These are phyloP conservation scores for Holcopasites calliopsidis DNA, from an alignment of 1,140 invertebrate species.

Conservation along the genomic window DNA sequence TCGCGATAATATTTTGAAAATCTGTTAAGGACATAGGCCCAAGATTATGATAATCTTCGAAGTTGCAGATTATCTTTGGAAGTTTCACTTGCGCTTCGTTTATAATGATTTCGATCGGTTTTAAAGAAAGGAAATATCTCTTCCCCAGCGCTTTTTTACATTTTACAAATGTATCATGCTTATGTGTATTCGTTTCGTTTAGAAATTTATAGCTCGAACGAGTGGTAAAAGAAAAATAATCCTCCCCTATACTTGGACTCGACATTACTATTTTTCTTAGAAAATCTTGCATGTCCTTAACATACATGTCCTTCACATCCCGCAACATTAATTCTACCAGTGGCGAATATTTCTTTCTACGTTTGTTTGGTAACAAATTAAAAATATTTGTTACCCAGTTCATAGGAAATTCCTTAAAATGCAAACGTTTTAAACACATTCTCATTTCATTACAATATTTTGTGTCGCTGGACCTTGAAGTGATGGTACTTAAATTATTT, in stretches of 20 bases:
- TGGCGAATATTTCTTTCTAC: slow-evolving; percentile 56
- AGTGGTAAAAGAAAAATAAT: neutral
- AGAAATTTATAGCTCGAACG: neutral
- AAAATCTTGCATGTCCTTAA: slow-evolving; percentile 68
- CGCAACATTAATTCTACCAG: slow-evolving; percentile 59
- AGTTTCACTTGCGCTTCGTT: slow-evolving; percentile 61
- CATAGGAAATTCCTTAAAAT: slow-evolving; percentile 31
- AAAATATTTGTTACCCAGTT: slow-evolving; percentile 69
- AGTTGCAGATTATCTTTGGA: slow-evolving; percentile 60
- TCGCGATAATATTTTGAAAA: slow-evolving; percentile 55
- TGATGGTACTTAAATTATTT: slow-evolving; percentile 8
- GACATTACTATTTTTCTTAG: slow-evolving; percentile 27
- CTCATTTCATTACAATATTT: slow-evolving; percentile 23
- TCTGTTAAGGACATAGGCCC: slow-evolving; percentile 39
- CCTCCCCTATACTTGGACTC: neutral
- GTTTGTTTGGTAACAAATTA: slow-evolving; percentile 59
- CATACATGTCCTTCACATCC: slow-evolving; percentile 68
- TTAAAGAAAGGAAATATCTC: slow-evolving; percentile 72
- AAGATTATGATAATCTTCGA: slow-evolving; percentile 40
- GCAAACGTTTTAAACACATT: slow-evolving; percentile 29
- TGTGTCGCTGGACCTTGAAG: neutral
- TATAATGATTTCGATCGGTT: slow-evolving; percentile 66
- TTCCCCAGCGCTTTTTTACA: slow-evolving; percentile 52
- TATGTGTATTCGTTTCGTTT: neutral
- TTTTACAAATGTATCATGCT: slow-evolving; percentile 46